A percentile compares a stretch with the other conserved stretches of the same genome.
Evolutionary conservation across 2,113 vertebrate species (phyloP).

Genomic region (Anoplopoma fimbria): DNA sequence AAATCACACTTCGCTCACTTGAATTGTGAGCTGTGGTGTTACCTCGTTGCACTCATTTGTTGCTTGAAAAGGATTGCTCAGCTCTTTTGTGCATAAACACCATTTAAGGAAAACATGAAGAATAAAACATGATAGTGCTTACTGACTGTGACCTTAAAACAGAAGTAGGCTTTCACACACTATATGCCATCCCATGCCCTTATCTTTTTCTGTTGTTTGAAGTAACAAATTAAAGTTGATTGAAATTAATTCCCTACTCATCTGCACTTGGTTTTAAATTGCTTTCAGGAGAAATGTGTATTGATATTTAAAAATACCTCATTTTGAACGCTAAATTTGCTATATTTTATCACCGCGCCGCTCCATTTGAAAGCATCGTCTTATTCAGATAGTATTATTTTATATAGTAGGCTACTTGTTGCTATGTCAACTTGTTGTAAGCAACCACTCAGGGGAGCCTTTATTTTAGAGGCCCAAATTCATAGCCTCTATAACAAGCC

Average conservation of each 20-base stretch:
- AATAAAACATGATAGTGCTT: not conserved
- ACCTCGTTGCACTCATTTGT: conserved; percentile 43
- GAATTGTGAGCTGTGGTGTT: conserved; percentile 29
- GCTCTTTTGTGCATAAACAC: not conserved
- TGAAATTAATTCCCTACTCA: not conserved
- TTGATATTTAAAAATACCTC: not conserved
- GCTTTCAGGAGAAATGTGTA: not conserved
- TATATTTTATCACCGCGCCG: not conserved
- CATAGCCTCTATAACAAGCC: not conserved
- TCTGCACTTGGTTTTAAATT: not conserved
- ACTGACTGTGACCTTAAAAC: not conserved
- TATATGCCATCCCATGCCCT: not conserved
- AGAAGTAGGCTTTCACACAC: not conserved
- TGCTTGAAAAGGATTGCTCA: conserved; percentile 39
- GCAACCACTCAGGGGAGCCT: not conserved
- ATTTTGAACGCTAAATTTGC: not conserved
- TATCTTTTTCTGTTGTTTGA: not conserved
- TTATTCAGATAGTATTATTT: not conserved
- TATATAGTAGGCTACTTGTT: not conserved
- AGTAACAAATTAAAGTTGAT: not conserved
- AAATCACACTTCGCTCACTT: conserved; percentile 53
- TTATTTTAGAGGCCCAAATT: not conserved
- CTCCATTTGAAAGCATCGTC: not conserved
- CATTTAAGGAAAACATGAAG: not conserved
- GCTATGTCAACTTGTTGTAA: not conserved